These are phyloP conservation scores for Falco punctatus DNA, from an alignment of 2,113 vertebrate species.

Conservation along the genomic window DNA sequence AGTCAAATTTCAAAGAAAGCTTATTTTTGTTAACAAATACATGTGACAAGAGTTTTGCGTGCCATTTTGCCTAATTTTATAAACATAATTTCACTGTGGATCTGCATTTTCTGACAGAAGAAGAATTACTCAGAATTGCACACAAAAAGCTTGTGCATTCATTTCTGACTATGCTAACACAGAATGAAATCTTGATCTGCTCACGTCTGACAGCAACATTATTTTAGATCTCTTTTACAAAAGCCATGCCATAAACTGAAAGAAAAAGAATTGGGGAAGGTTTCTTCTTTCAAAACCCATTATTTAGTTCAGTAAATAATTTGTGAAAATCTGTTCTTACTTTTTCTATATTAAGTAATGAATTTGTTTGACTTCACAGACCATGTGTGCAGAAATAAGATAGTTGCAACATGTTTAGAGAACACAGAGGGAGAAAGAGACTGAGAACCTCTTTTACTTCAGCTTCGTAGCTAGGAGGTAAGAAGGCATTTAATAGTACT, in stretches of 20 bases:
- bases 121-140: not conserved
- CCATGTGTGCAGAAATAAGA: not conserved
- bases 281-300: not conserved
- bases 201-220: not conserved
- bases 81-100: not conserved
- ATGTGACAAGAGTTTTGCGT: not conserved
- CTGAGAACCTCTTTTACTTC: not conserved
- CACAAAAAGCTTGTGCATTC: not conserved
- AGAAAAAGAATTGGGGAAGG: not conserved
- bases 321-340: not conserved
- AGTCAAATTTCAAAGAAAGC: not conserved
- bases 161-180: not conserved
- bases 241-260: not conserved
- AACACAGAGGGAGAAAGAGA: not conserved
- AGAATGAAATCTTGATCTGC: not conserved
- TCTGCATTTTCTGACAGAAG: not conserved
- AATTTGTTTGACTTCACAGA: not conserved
- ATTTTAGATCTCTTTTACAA: not conserved
- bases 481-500: not conserved
- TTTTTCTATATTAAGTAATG: not conserved
- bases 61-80: not conserved
- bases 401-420: not conserved
- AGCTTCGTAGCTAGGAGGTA: not conserved
- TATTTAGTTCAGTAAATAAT: not conserved
- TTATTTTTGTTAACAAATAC: not conserved